Percentiles rank a stretch among this genome's conserved stretches.
Evolutionary conservation across 2,888 invertebrate genomes (phyloP).

Genomic region (Rosalia funebris): DNA sequence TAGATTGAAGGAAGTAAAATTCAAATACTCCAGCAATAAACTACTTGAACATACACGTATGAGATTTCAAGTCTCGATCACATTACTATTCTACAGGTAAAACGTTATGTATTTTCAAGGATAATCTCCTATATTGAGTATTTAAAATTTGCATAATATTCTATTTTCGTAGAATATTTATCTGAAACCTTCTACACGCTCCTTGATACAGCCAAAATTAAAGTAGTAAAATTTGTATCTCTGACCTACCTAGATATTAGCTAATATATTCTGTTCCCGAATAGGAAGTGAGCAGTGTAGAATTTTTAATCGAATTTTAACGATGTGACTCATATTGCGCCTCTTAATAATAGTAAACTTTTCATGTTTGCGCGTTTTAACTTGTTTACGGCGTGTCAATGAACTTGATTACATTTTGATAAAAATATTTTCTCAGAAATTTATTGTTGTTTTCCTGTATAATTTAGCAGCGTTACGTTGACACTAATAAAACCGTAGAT

Average conservation of each 20-base stretch:
- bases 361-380: constrained; percentile 25
- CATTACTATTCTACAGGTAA: constrained; percentile 34
- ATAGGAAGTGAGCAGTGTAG: constrained; percentile 1
- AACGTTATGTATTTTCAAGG: constrained; percentile 41
- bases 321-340: constrained; percentile 21
- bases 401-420: constrained; percentile 27
- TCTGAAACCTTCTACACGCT: constrained; percentile 32
- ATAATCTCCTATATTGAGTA: constrained; percentile 38
- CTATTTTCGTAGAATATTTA: constrained; percentile 36
- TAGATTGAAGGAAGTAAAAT: no score
- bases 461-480: constrained; percentile 10
- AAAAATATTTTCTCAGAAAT: constrained; percentile 27
- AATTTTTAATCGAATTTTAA: constrained; percentile 17
- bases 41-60: no score
- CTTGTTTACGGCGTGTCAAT: constrained; percentile 26
- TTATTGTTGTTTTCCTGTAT: constrained; percentile 24
- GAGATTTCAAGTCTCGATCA: neutral
- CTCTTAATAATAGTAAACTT: constrained; percentile 14
- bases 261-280: constrained; percentile 15
- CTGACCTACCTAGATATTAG: constrained; percentile 27
- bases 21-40: no score
- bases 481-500: constrained; percentile 25
- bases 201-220: constrained; percentile 19
- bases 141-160: constrained; percentile 40
- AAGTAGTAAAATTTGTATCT: constrained; percentile 19